Conservation (phyloP, 2,888 invertebrate species). For the Lasioglossum lativentre region DNA sequence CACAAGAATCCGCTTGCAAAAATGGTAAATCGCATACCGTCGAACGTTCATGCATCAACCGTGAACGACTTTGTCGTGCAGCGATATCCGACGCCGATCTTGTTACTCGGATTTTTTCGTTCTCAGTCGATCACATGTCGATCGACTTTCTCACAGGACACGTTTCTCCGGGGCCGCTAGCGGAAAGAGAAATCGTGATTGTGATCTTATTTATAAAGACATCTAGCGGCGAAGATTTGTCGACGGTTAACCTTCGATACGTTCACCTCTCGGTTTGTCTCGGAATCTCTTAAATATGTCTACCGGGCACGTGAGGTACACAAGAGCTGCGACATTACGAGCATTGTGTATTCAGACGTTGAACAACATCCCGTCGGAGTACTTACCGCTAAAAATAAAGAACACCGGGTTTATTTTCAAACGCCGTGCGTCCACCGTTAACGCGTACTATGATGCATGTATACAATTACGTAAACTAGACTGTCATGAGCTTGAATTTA, state of each 20-base stretch:
- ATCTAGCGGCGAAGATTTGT: slow-evolving; percentile 22
- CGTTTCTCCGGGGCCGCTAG: slow-evolving; percentile 12
- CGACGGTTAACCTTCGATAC: slow-evolving; percentile 25
- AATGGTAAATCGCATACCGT: slow-evolving; percentile 5
- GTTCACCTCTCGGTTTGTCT: slow-evolving; percentile 4
- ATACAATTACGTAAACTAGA: slow-evolving; percentile 27
- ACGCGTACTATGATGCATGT: slow-evolving; percentile 55
- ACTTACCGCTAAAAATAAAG: slow-evolving; percentile 74
- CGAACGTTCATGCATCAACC: slow-evolving; percentile 21
- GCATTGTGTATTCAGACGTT: slow-evolving; percentile 20
- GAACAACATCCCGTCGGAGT: slow-evolving; percentile 40
- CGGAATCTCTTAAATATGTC: slow-evolving; percentile 5
- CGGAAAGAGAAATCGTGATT: slow-evolving; percentile 39
- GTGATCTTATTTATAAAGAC: slow-evolving; percentile 46
- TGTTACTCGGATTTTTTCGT: slow-evolving; percentile 47
- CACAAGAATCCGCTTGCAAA: not conserved
- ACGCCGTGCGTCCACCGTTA: slow-evolving; percentile 62
- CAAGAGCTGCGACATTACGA: not conserved
- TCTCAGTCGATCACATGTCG: slow-evolving; percentile 40
- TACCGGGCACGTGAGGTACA: not conserved
- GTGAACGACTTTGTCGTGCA: slow-evolving; percentile 34
- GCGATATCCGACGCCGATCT: slow-evolving; percentile 41
- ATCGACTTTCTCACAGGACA: slow-evolving; percentile 50
- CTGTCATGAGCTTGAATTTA: not conserved
- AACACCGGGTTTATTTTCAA: slow-evolving; percentile 70